Percentiles rank a stretch among this genome's conserved stretches.
phyloP scores from a whole-genome alignment of 2,888 invertebrate species.

The Agapostemon virescens region DNA sequence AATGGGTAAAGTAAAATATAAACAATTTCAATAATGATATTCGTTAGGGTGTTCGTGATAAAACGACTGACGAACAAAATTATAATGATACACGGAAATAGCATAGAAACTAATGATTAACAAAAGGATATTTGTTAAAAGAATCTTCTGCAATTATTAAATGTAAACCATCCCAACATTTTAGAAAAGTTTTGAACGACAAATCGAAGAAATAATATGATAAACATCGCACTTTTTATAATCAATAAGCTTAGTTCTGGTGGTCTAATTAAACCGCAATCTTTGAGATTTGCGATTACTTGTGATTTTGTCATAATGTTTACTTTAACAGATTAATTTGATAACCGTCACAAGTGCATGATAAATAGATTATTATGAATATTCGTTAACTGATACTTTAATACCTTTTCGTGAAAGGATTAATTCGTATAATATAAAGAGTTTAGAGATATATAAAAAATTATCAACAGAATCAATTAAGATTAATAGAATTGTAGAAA shows the following conservation, averaged over 20 bases:
- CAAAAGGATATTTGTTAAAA: too few relatives aligned
- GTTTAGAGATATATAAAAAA: conserved; percentile 1
- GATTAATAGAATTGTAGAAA: neutral
- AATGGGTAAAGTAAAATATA: too few relatives aligned
- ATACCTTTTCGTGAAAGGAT: neutral
- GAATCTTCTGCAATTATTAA: neutral
- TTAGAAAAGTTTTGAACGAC: neutral
- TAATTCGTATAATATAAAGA: neutral
- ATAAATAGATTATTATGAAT: neutral
- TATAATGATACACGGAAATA: too few relatives aligned
- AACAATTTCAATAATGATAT: too few relatives aligned
- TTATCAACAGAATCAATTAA: neutral
- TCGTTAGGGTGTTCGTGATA: too few relatives aligned
- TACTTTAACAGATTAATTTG: neutral
- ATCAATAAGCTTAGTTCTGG: conserved; percentile 23
- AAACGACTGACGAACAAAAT: too few relatives aligned
- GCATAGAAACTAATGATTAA: too few relatives aligned
- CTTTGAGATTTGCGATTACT: neutral
- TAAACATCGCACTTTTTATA: conserved; percentile 7
- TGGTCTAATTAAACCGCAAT: conserved; percentile 21
- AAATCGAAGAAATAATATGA: neutral
- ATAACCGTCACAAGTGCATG: neutral
- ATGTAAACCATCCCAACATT: neutral
- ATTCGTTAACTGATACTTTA: neutral
- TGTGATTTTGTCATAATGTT: neutral